phyloP scores from a whole-genome alignment of 35 echinoderm and acorn worm species.

The Acanthaster planci region DNA sequence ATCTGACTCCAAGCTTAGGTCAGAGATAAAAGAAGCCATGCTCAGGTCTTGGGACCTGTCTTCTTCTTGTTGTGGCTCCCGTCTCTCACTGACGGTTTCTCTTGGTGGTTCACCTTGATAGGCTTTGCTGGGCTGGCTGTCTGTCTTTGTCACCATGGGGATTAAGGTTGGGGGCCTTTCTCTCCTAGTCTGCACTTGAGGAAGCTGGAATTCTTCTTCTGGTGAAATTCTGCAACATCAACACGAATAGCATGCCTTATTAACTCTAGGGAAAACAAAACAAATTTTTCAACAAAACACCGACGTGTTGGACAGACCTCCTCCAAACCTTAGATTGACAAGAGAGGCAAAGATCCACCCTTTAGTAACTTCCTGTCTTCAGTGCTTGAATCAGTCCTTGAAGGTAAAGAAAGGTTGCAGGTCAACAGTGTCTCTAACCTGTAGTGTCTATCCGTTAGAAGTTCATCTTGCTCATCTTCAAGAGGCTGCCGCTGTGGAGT shows the following conservation, averaged over 20 bases:
- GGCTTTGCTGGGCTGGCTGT: background rate
- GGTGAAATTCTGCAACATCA: too few relatives aligned
- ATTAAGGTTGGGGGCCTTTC: background rate
- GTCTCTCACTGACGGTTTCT: background rate
- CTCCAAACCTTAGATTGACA: too few relatives aligned
- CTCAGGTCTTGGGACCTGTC: background rate
- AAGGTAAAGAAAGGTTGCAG: too few relatives aligned
- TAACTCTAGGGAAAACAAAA: too few relatives aligned
- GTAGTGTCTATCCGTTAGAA: constrained; percentile 20
- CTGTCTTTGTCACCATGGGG: background rate
- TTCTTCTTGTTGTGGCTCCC: background rate
- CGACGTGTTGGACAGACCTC: too few relatives aligned
- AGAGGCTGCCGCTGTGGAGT: constrained; percentile 50
- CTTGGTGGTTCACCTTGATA: background rate
- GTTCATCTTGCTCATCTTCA: constrained; percentile 15
- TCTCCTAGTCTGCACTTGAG: background rate
- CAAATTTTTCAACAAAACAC: too few relatives aligned
- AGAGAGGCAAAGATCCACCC: too few relatives aligned
- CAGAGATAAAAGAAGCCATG: constrained; percentile 51
- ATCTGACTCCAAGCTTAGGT: constrained; percentile 92
- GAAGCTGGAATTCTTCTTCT: too few relatives aligned
- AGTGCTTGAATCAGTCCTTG: too few relatives aligned
- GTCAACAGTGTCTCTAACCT: background rate
- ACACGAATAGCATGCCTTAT: too few relatives aligned
- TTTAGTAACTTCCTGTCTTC: too few relatives aligned